Base-by-base conservation (phyloP, 2,888 invertebrate species). In the Yponomeuta malinellus region DNA sequence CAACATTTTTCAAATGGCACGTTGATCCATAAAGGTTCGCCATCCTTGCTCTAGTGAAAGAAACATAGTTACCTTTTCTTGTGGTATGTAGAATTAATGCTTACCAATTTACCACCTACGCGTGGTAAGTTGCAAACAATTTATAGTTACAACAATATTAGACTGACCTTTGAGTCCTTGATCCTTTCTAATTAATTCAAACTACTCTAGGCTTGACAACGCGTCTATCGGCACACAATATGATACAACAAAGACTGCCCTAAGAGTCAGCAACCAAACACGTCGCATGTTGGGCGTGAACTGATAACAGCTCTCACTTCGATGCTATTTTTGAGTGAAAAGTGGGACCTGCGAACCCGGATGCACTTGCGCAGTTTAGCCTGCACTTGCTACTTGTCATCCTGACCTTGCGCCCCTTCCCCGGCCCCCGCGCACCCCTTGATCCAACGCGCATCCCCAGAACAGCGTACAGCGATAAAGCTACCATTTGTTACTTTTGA, bases 321-420 rank as follows among this genome's bases (percentile, higher is more conserved):
- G 5, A 59, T 12, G 12, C 52, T 59, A 59, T 59, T 59, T 59
- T 59, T 15, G 52, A 15, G 12, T 59, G 15, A 15, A 59, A 15
- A 59, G 52, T 15, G 52, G 52, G 52, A 33, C 29, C 29, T 65
- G 29, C 33, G 31, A 78, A 79, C 79, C 83, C 79, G 76, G 80
- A 80, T 85, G 88, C 88, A 89, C 87, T 83, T 88, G 89, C 89
- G 88, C 88, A 79, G 83, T 81, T 83, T 82, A 83, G 79, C 83
- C 77, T 76, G 77, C 76, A 77, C 78, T 77, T 68, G 63, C 68
- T 23, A 43, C 75, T 74, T 72, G 74, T 71, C 65, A 74, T 72
- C 74, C 72, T 31, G 65, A 65, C 73, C 69, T 69, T 68, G 33
- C 63, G 73, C 64, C 71, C 71, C 72, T 72, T 73, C 73, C 72